Evolutionary conservation across 2,888 invertebrate species (phyloP).

Genomic region (Liodrosophila aerea): DNA sequence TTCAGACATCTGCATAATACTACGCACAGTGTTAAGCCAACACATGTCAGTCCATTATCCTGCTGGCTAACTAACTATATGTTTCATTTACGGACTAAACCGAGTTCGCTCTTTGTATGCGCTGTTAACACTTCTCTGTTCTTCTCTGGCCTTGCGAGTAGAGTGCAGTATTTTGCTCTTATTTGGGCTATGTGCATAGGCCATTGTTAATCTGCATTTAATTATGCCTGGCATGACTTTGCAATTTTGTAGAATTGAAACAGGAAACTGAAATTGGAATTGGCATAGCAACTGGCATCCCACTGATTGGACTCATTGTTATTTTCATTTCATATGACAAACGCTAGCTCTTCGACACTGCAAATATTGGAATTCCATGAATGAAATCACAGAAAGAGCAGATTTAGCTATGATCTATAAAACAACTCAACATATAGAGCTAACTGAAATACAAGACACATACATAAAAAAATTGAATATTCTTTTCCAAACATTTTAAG

Average conservation of each 20-base stretch:
- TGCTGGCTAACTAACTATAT: neutral
- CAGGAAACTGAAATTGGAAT: too few relatives aligned
- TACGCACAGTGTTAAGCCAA: slow-evolving; percentile 20
- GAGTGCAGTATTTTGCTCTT: too few relatives aligned
- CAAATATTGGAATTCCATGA: too few relatives aligned
- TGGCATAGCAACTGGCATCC: slow-evolving; percentile 89
- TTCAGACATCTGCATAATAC: slow-evolving; percentile 12
- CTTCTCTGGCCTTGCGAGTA: neutral
- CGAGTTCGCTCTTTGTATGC: slow-evolving; percentile 8
- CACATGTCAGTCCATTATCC: slow-evolving; percentile 26
- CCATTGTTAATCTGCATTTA: slow-evolving; percentile 57
- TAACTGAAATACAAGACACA: too few relatives aligned
- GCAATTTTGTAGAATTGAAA: slow-evolving; percentile 86
- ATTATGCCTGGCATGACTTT: slow-evolving; percentile 44
- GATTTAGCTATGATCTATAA: too few relatives aligned
- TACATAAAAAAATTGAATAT: too few relatives aligned
- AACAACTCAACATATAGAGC: too few relatives aligned
- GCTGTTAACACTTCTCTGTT: neutral
- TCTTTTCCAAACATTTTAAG: too few relatives aligned
- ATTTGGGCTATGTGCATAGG: slow-evolving; percentile 6
- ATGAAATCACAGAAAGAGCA: too few relatives aligned
- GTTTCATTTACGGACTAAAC: slow-evolving; percentile 35
- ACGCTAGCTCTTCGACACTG: too few relatives aligned
- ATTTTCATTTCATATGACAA: slow-evolving; percentile 87
- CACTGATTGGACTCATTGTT: slow-evolving; percentile 87